Base-by-base conservation (phyloP, 2,113 vertebrate species). In the Meleagris gallopavo region DNA sequence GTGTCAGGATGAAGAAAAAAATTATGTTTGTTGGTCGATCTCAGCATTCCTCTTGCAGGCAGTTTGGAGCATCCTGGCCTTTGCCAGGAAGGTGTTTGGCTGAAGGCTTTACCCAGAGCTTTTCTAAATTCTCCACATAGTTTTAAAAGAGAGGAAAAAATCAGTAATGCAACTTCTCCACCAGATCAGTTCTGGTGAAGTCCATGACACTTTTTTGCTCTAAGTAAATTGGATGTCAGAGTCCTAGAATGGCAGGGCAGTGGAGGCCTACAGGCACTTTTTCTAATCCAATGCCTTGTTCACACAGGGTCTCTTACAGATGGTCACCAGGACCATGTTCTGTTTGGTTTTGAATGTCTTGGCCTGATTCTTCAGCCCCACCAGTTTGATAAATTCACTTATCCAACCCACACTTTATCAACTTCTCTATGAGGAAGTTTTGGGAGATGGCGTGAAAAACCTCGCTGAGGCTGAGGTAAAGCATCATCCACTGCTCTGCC, bases 1-100 rank as follows among this genome's bases (percentile, higher is more conserved):
- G 11, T 0, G 2, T 4, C 29, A 0, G 3, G n/a, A 34, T 34
- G 62, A 36, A 41, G 7, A 27, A 50, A 9, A 5, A 32, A 30
- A 38, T 21, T 20, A 32, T 5, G 1, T 61, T 50, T 64, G 20
- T 16, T 29, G 8, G 19, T 17, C 12, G 7, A 17, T 10, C 20
- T 34, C n/a, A 36, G 19, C 34, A 10, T 22, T 38, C 11, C 38
- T 7, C 12, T 6, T 27, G 41, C 25, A 62, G 34, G 5, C 3
- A 6, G 57, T 1, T 32, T 5, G 5, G 41, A 38, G 9, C 41
- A 32, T 40, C 29, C 8, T 7, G 20, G 36, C 16, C 36, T 64
- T 64, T 40, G 36, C 25, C 61, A 18, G 11, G 22, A 36, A 27
- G 36, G 16, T 16, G 22, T 61, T 60, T 38, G 11, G 52, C 4